Conservation (phyloP, 2,888 invertebrate species). For the Synergus japonicus region DNA sequence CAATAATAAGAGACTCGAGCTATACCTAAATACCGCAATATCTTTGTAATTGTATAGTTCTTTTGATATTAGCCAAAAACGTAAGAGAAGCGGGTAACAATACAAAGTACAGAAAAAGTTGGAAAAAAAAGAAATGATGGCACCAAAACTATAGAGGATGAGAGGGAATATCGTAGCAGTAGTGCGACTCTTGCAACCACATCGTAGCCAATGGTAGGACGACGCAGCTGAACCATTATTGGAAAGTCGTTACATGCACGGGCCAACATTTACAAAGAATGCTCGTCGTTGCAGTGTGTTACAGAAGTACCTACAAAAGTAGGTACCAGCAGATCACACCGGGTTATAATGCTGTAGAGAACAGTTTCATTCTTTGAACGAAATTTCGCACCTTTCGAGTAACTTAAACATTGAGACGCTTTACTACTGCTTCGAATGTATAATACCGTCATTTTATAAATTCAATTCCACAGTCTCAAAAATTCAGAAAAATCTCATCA, state of each 20-base stretch:
- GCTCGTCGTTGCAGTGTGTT: conserved; percentile 51
- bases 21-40: no score
- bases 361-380: conserved; percentile 18
- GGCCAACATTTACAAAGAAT: conserved; percentile 69
- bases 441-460: background rate
- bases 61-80: background rate
- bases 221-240: conserved; percentile 76
- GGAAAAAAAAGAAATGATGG: background rate
- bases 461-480: conserved; percentile 12
- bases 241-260: conserved; percentile 77
- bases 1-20: no score
- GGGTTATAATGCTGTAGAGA: conserved; percentile 9
- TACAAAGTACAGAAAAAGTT: background rate
- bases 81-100: background rate
- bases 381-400: conserved; percentile 24
- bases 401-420: conserved; percentile 8
- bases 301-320: conserved; percentile 46
- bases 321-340: conserved; percentile 22
- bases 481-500: conserved; percentile 24
- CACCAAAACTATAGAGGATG: background rate
- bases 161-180: background rate
- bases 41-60: background rate
- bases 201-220: conserved; percentile 49
- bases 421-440: conserved; percentile 10
- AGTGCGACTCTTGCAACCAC: conserved; percentile 43